phyloP scores from a whole-genome alignment of 2,113 vertebrate species.

The Rhineura floridana region DNA sequence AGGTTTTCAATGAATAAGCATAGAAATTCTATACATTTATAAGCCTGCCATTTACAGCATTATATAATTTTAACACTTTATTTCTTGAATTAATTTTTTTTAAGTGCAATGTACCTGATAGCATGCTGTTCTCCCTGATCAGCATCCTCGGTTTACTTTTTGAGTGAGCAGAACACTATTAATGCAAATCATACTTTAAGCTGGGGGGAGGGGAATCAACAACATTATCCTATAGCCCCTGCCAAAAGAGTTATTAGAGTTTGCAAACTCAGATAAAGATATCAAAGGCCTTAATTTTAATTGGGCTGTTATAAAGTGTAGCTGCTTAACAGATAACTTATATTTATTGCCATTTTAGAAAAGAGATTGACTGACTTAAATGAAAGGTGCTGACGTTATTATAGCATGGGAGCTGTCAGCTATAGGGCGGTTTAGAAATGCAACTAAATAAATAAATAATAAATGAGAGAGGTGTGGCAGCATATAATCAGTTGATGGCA shows the following conservation, averaged over 20 bases:
- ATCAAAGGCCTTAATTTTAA: slow-evolving; percentile 3
- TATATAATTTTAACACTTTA: neutral
- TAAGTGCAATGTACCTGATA: neutral
- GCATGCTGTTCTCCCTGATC: neutral
- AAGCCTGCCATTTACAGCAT: neutral
- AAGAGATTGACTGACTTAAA: neutral
- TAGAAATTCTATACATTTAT: neutral
- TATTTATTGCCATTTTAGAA: neutral
- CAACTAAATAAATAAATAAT: too few relatives aligned
- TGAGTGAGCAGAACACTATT: neutral
- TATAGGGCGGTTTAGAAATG: too few relatives aligned
- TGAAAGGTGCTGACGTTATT: neutral
- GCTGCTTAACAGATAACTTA: neutral
- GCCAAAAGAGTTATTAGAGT: neutral
- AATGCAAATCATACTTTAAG: neutral
- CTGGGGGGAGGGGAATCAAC: too few relatives aligned
- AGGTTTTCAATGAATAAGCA: too few relatives aligned
- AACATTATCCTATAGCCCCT: neutral
- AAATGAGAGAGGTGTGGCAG: neutral
- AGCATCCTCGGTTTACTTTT: neutral
- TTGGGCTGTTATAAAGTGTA: neutral
- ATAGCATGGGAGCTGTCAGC: too few relatives aligned
- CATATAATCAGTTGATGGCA: neutral
- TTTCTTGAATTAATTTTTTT: neutral
- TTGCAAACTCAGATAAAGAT: neutral